Percentiles rank a stretch among this genome's conserved stretches.
Evolutionary conservation across 92 coral and sea anemone genomes (phyloP).

Genomic region (Micromussa lordhowensis): DNA sequence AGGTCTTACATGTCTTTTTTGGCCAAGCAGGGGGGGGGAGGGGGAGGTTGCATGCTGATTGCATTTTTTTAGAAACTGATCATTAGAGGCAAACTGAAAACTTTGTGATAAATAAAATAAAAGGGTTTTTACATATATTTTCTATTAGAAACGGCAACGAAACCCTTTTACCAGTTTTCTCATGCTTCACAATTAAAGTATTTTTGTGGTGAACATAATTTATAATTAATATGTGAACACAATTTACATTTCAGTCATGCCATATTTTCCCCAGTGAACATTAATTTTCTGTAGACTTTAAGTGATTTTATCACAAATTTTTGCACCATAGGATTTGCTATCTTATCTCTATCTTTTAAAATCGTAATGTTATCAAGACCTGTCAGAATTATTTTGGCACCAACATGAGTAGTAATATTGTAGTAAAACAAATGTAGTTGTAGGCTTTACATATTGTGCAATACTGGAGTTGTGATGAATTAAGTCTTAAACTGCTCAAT

Average conservation of each 20-base stretch:
- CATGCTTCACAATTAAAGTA: neutral
- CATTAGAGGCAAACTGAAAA: too few relatives aligned
- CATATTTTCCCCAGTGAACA: neutral
- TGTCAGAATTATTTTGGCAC: neutral
- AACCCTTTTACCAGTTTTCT: neutral
- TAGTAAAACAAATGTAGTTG: neutral
- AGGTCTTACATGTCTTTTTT: neutral
- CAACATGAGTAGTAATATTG: neutral
- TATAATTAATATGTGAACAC: neutral
- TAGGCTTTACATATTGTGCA: neutral
- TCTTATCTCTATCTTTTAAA: neutral
- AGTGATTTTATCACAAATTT: neutral
- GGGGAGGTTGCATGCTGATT: too few relatives aligned
- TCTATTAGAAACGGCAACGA: neutral
- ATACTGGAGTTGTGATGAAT: neutral
- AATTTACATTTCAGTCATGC: neutral
- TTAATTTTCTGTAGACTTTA: neutral
- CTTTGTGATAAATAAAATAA: too few relatives aligned
- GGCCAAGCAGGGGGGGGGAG: too few relatives aligned
- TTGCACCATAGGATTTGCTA: neutral
- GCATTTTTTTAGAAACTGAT: neutral
- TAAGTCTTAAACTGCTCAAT: neutral
- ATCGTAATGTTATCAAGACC: too few relatives aligned
- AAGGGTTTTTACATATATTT: too few relatives aligned
- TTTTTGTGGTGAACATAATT: neutral